Percentiles rank a stretch among this genome's conserved stretches.
phyloP scores from a whole-genome alignment of 2,113 vertebrate species.

The Indri indri region DNA sequence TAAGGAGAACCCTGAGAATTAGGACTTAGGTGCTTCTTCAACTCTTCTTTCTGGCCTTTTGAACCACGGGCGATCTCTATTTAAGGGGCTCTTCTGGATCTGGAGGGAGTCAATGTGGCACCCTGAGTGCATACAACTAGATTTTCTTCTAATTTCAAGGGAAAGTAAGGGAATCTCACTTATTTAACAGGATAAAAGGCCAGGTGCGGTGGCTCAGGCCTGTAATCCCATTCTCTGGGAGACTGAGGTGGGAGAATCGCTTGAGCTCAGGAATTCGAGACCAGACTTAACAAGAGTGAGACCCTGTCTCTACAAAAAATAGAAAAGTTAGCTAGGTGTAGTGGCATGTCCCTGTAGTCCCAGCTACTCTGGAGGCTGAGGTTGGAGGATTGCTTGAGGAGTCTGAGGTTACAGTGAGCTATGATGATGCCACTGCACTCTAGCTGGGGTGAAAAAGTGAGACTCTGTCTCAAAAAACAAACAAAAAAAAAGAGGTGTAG shows the following conservation, averaged over 20 bases:
- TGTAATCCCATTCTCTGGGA: too few species aligned
- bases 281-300: too few species aligned
- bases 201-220: background rate
- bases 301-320: too few species aligned
- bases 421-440: too few species aligned
- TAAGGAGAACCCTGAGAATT: conserved; percentile 1
- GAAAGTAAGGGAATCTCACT: background rate
- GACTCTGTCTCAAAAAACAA: background rate
- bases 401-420: too few species aligned
- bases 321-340: too few species aligned
- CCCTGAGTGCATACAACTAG: background rate
- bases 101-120: background rate
- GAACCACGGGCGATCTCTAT: background rate
- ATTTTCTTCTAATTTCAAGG: background rate
- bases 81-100: background rate
- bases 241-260: too few species aligned
- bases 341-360: too few species aligned
- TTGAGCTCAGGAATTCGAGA: too few species aligned
- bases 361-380: too few species aligned
- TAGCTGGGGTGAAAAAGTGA: background rate
- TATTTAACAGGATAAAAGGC: background rate
- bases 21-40: conserved; percentile 29
- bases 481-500: background rate
- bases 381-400: too few species aligned
- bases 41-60: background rate